Evolutionary conservation across 2,113 vertebrate species (phyloP).

Genomic region (Spilogale gracilis): DNA sequence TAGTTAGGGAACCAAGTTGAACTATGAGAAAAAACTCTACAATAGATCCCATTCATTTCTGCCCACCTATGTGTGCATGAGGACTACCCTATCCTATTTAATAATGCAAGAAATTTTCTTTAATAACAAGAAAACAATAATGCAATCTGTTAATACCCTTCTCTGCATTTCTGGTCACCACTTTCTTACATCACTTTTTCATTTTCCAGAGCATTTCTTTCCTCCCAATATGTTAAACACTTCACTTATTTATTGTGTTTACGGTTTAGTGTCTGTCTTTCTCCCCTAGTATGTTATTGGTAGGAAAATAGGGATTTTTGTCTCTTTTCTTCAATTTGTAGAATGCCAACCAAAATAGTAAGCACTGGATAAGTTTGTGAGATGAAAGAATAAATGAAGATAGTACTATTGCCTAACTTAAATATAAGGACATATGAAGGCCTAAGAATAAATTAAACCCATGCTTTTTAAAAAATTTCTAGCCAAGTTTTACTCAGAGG

Average conservation of each 20-base stretch:
- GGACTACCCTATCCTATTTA: neutral
- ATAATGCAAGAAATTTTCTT: neutral
- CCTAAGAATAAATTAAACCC: neutral
- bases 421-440: neutral
- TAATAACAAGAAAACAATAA: no score
- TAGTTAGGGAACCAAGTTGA: neutral
- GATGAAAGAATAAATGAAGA: neutral
- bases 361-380: neutral
- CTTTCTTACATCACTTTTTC: neutral
- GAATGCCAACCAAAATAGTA: neutral
- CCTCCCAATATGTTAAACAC: neutral
- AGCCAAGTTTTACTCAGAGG: neutral
- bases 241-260: neutral
- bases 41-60: neutral
- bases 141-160: no score
- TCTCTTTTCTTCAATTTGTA: neutral
- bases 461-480: neutral
- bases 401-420: neutral
- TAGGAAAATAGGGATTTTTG: neutral
- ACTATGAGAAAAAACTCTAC: neutral
- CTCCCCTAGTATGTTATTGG: neutral
- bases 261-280: neutral
- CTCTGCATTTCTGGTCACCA: neutral
- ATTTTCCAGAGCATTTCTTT: neutral
- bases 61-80: neutral